These are phyloP conservation scores for Tubiluchus corallicola DNA, from an alignment of 2,888 invertebrate genomes.

Conservation along the genomic window DNA sequence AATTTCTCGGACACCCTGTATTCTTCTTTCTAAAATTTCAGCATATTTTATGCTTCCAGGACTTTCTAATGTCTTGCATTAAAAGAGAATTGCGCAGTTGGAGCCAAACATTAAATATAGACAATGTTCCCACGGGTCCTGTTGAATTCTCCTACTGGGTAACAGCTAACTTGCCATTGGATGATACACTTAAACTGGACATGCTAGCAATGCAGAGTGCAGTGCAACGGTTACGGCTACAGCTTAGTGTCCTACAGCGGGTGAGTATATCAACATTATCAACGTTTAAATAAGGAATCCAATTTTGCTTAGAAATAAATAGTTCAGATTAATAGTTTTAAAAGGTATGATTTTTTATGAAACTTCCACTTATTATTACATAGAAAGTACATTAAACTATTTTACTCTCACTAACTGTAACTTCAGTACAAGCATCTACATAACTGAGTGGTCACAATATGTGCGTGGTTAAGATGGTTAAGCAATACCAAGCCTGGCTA, in stretches of 20 bases:
- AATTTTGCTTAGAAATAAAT: background rate
- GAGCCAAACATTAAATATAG: slow-evolving; percentile 22
- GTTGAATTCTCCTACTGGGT: slow-evolving; percentile 58
- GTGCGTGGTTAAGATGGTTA: too few relatives aligned
- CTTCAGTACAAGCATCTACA: too few relatives aligned
- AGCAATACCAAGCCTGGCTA: too few relatives aligned
- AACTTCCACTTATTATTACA: slow-evolving; percentile 12
- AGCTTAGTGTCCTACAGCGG: slow-evolving; percentile 31
- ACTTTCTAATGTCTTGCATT: slow-evolving; percentile 23
- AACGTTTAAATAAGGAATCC: slow-evolving; percentile 1
- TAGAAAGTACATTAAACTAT: slow-evolving; percentile 14
- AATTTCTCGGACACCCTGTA: too few relatives aligned
- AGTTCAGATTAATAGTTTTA: background rate
- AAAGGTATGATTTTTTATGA: slow-evolving; percentile 6
- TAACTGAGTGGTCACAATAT: too few relatives aligned
- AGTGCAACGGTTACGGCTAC: slow-evolving; percentile 43
- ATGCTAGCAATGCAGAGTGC: slow-evolving; percentile 47
- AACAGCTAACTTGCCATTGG: slow-evolving; percentile 51
- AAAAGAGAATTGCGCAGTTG: slow-evolving; percentile 26
- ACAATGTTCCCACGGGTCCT: slow-evolving; percentile 42
- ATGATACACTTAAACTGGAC: slow-evolving; percentile 40
- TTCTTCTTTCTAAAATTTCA: slow-evolving; percentile 9
- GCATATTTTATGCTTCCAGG: slow-evolving; percentile 14
- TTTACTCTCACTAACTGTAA: background rate
- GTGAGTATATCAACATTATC: slow-evolving; percentile 16